Evolutionary conservation across 2,113 vertebrate species (phyloP).

Genomic region (Pomatorhinus ruficollis): DNA sequence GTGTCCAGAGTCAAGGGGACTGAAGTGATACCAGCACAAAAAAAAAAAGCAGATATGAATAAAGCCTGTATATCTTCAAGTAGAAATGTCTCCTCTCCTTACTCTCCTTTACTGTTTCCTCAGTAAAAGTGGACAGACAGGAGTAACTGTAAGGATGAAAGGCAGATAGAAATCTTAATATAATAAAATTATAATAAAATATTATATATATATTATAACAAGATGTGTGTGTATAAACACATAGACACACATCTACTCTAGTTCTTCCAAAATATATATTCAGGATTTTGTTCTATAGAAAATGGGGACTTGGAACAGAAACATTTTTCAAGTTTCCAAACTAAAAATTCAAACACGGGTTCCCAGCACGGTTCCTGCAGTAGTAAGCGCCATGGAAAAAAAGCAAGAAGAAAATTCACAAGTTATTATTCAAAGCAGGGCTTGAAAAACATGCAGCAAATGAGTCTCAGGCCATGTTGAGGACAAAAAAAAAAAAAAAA

Average conservation of each 20-base stretch:
- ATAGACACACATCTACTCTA: background rate
- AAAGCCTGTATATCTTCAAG: background rate
- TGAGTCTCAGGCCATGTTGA: background rate
- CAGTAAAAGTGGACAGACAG: background rate
- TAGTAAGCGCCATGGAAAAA: background rate
- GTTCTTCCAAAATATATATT: background rate
- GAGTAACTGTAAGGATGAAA: background rate
- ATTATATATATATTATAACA: background rate
- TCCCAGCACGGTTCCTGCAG: background rate
- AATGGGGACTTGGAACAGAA: background rate
- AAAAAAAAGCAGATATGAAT: background rate
- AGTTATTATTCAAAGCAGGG: background rate
- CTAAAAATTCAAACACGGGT: background rate
- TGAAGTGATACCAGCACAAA: background rate
- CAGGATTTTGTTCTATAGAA: background rate
- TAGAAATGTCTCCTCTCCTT: background rate
- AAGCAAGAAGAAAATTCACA: background rate
- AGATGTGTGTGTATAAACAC: fast-evolving
- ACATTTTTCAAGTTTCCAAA: background rate
- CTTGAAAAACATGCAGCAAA: background rate
- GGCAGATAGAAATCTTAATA: background rate
- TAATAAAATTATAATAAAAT: background rate
- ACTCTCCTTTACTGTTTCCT: background rate
- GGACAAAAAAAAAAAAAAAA: background rate
- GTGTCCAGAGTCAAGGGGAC: background rate